phyloP scores from a whole-genome alignment of 2,888 invertebrate genomes.

The Drosophila ezoana region DNA sequence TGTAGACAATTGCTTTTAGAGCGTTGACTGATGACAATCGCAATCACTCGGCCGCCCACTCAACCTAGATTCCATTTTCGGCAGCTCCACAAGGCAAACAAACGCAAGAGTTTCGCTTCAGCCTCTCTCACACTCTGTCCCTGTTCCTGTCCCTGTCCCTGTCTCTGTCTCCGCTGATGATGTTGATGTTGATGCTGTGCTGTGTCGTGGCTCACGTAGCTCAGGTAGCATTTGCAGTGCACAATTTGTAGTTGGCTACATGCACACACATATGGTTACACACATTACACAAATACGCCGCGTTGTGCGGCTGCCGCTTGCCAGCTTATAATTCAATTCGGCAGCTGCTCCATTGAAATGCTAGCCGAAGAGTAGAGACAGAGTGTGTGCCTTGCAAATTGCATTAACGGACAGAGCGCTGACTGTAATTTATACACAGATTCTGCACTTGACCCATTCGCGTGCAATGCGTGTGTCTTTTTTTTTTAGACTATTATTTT shows the following conservation, averaged over 20 bases:
- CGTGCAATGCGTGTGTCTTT: background rate
- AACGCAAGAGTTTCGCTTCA: constrained; percentile 32
- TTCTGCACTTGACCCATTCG: constrained; percentile 42
- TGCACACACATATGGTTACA: constrained; percentile 7
- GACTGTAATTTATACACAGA: constrained; percentile 54
- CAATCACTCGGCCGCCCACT: constrained; percentile 78
- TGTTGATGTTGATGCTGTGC: constrained; percentile 30
- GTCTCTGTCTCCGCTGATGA: constrained; percentile 10
- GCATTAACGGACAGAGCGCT: constrained; percentile 60
- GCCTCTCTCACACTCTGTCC: background rate
- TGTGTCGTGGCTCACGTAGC: constrained; percentile 30
- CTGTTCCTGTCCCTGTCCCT: background rate
- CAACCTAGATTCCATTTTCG: constrained; percentile 74
- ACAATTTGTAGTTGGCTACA: constrained; percentile 65
- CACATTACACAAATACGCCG: constrained; percentile 59
- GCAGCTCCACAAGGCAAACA: constrained; percentile 53
- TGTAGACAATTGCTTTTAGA: constrained; percentile 81
- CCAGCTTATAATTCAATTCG: constrained; percentile 63
- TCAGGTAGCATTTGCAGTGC: constrained; percentile 66
- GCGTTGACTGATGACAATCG: constrained; percentile 79
- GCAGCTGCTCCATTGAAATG: constrained; percentile 41
- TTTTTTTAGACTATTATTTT: constrained; percentile 8
- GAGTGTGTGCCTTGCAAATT: constrained; percentile 55
- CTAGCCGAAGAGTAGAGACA: constrained; percentile 5
- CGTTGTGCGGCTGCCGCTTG: constrained; percentile 40